Conservation (phyloP, 2,888 invertebrate genomes). For the Hypercompe scribonia region DNA sequence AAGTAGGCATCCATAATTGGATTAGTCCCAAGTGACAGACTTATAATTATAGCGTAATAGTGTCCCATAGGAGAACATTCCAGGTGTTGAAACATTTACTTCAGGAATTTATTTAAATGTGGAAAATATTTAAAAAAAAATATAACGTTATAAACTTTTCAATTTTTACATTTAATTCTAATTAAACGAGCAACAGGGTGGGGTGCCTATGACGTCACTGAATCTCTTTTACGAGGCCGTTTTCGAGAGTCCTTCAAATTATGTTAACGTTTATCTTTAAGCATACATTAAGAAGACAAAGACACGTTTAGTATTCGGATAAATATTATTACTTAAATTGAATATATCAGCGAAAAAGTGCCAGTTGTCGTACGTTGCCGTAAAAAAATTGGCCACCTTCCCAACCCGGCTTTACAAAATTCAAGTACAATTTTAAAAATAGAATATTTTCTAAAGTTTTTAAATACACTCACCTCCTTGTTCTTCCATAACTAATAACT, state of each 20-base stretch:
- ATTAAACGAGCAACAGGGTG: conserved; percentile 28
- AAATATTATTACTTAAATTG: not conserved
- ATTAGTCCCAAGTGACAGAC: conserved; percentile 3
- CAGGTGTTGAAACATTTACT: not conserved
- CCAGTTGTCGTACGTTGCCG: not conserved
- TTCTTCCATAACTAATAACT: conserved; percentile 72
- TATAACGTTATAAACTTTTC: not conserved
- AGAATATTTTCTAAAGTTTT: not conserved
- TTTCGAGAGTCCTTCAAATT: conserved; percentile 19
- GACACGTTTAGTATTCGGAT: not conserved
- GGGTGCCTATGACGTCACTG: conserved; percentile 24
- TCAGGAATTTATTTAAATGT: not conserved
- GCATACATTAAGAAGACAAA: not conserved
- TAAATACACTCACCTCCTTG: conserved; percentile 68
- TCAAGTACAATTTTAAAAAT: not conserved
- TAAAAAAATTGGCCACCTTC: not conserved
- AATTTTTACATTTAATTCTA: conserved; percentile 10
- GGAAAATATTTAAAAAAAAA: not conserved
- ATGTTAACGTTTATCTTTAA: conserved; percentile 2
- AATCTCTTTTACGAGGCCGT: conserved; percentile 6
- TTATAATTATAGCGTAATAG: conserved; percentile 7
- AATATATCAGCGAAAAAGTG: not conserved
- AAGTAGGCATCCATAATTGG: not conserved
- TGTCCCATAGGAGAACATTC: not conserved
- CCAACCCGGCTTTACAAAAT: not conserved